A percentile compares a stretch with the other conserved stretches of the same genome.
Conservation (phyloP, 2,888 invertebrate genomes). For the Leptogaster cylindrica region DNA sequence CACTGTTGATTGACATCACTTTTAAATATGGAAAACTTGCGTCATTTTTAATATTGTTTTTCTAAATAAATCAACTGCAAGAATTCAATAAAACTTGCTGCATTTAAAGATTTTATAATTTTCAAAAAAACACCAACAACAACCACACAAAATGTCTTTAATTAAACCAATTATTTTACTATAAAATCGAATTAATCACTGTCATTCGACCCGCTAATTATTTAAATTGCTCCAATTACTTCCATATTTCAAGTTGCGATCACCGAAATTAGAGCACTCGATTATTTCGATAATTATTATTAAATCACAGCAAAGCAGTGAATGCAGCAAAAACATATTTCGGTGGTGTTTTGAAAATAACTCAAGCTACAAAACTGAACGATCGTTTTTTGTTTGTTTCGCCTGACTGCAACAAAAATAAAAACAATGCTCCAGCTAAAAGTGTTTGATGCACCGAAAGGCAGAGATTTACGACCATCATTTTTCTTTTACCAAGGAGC, state of each 20-base stretch:
- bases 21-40: too few relatives aligned
- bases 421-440: conserved; percentile 7
- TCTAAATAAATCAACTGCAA: background rate
- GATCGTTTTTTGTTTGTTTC: conserved; percentile 3
- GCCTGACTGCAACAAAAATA: conserved; percentile 5
- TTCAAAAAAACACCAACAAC: background rate
- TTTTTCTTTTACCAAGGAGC: conserved; percentile 11
- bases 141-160: background rate
- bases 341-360: too few relatives aligned
- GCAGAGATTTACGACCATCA: conserved; percentile 19
- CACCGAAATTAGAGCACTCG: too few relatives aligned
- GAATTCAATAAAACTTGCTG: background rate
- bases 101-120: background rate
- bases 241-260: background rate
- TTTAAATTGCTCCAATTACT: background rate
- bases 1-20: too few relatives aligned
- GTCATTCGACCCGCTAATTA: background rate
- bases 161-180: background rate
- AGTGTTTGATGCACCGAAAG: conserved; percentile 15
- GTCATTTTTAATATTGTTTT: background rate
- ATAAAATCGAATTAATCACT: background rate
- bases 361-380: conserved; percentile 1
- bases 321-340: too few relatives aligned
- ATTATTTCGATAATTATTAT: too few relatives aligned
- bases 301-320: too few relatives aligned